These are phyloP conservation scores for Myotis vivesi DNA, from an alignment of 2,797 vertebrate species.

Conservation along the genomic window DNA sequence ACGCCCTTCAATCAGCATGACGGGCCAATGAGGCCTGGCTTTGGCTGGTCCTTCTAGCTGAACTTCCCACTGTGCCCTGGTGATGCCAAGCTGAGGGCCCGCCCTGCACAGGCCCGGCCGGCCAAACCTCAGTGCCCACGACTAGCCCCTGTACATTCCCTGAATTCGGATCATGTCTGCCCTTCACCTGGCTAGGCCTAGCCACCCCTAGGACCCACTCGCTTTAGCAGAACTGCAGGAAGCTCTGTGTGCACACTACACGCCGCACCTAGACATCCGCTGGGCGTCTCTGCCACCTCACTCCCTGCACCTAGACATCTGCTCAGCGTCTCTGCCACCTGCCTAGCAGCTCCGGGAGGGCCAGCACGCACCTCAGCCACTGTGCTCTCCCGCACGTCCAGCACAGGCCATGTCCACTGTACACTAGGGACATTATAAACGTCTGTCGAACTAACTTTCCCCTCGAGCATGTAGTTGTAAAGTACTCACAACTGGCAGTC, in stretches of 20 bases:
- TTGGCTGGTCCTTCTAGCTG: background rate
- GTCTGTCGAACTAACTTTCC: background rate
- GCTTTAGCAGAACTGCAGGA: background rate
- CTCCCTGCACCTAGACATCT: background rate
- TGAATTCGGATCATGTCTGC: background rate
- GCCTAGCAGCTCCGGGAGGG: background rate
- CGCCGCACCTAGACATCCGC: background rate
- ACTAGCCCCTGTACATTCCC: background rate
- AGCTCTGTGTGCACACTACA: background rate
- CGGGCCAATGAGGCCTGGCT: background rate
- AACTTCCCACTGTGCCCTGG: too few relatives aligned
- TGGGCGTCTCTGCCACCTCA: background rate
- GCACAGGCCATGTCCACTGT: background rate
- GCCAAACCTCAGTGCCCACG: background rate
- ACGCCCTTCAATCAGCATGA: fast-evolving
- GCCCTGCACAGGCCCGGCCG: background rate
- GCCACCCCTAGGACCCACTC: background rate
- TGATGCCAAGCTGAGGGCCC: background rate
- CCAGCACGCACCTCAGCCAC: background rate
- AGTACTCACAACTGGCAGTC: background rate
- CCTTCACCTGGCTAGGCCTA: background rate
- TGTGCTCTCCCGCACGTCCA: background rate
- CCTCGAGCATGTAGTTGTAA: background rate
- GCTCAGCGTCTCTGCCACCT: background rate
- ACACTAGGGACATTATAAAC: background rate